A percentile compares a stretch with the other conserved stretches of the same genome.
Evolutionary conservation across 2,888 invertebrate genomes (phyloP).

Genomic region (Hypercompe scribonia): DNA sequence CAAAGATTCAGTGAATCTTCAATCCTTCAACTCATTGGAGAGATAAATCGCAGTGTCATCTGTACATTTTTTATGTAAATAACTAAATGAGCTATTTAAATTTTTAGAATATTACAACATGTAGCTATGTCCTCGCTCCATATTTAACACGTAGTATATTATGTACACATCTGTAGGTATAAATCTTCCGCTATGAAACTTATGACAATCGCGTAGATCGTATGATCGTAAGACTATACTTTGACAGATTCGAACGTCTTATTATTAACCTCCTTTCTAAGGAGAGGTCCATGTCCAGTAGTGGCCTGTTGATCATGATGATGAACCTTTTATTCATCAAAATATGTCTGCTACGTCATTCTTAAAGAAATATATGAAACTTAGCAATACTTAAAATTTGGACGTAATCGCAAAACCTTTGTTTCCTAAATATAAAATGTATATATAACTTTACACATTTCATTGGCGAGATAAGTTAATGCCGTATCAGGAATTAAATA

Average conservation of each 20-base stretch:
- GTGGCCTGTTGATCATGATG: too few species aligned
- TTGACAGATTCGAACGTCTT: too few species aligned
- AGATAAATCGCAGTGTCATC: not conserved
- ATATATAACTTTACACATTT: not conserved
- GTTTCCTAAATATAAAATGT: not conserved
- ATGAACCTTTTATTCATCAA: not conserved
- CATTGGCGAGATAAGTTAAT: not conserved
- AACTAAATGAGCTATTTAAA: not conserved
- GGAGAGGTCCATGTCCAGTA: too few species aligned
- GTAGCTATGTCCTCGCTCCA: conserved; percentile 24
- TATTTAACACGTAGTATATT: conserved; percentile 13
- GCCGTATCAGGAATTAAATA: not conserved
- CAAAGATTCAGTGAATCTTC: too few species aligned
- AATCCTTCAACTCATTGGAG: not conserved
- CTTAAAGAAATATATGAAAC: not conserved
- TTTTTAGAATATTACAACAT: not conserved
- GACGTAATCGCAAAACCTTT: not conserved
- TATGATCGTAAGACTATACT: not conserved
- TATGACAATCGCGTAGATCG: conserved; percentile 4
- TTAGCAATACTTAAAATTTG: not conserved
- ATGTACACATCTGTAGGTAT: not conserved
- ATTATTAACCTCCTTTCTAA: too few species aligned
- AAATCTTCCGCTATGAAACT: conserved; percentile 13
- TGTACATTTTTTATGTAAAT: not conserved
- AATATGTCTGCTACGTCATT: not conserved